Base-by-base conservation (phyloP, 2,888 invertebrate species). In the Drosophila pegasa region DNA sequence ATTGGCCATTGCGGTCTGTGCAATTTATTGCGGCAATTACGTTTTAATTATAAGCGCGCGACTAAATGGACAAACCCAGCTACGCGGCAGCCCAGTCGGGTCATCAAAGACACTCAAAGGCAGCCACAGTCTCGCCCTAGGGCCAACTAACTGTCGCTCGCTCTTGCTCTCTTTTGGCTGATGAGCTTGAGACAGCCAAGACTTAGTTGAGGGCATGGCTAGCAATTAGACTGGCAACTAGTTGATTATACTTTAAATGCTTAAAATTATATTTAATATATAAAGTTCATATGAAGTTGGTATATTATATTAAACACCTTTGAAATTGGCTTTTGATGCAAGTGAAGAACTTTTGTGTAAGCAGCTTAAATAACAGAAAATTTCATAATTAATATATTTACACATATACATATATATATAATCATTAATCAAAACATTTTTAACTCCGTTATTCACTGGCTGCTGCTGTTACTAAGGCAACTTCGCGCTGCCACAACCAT, bases 21-120 rank as follows among this genome's bases (percentile, higher is more conserved):
- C 75, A 87, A 88, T 87, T 87, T 87, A 87, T 87, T 80, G 78
- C 68, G 55, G 79, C 85, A 83, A 87, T 88, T 87, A 85, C 69
- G 78, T 76, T 85, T 87, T 85, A 88, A 87, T 87, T 88, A 84
- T 87, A 80, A 87, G 64, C 78, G 80, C 73, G 86, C 86, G 62
- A 70, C 80, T 82, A 81, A 67, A 82, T 75, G 69, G 40, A 54
- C 61, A 58, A 62, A 29, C 18, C 57, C 35, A 43, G 31, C 37
- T 31, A 31, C 18, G 27, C 12, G 33, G n/a, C 52, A 40, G 22
- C 16, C 31, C 45, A 54, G 48, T 50, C 68, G 69, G 25, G 29
- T 33, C 66, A 59, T 58, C 62, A 71, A 56, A 64, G 54, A 41
- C 18, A 55, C 55, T 55, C 43, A 55, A 55, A 55, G 33, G 33